Conservation (phyloP, 2,888 invertebrate genomes). For the Drosophila yooni region DNA sequence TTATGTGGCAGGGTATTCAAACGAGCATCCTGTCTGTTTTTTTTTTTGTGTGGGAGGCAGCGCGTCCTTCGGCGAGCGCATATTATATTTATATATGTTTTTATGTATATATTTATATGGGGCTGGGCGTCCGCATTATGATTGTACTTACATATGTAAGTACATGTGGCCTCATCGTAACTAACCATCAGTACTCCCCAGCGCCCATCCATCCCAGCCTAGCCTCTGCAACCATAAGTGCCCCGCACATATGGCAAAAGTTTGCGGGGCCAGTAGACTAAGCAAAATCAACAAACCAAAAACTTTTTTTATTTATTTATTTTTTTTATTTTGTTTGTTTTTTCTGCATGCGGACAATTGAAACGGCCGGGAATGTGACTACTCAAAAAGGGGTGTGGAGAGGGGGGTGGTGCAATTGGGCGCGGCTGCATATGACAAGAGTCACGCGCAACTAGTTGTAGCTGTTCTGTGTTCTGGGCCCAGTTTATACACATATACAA, state of each 20-base stretch:
- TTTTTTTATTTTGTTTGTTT: background rate
- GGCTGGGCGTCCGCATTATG: conserved; percentile 63
- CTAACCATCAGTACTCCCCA: conserved; percentile 45
- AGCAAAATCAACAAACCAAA: conserved; percentile 36
- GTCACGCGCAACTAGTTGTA: conserved; percentile 65
- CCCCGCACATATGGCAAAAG: conserved; percentile 52
- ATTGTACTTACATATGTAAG: conserved; percentile 78
- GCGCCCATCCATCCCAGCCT: conserved; percentile 3
- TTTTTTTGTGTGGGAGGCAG: conserved; percentile 18
- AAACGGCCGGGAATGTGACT: conserved; percentile 30
- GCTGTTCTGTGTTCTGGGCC: conserved; percentile 11
- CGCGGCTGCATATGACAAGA: conserved; percentile 25
- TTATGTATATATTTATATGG: background rate
- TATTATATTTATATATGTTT: conserved; percentile 53
- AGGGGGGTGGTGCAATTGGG: conserved; percentile 13
- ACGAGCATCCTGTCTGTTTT: conserved; percentile 21
- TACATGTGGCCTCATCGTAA: conserved; percentile 39
- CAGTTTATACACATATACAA: conserved; percentile 16
- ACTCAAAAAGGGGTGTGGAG: background rate
- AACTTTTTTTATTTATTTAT: conserved; percentile 5
- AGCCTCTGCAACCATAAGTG: background rate
- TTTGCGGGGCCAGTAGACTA: conserved; percentile 59
- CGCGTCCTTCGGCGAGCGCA: conserved; percentile 45
- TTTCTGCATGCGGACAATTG: conserved; percentile 65
- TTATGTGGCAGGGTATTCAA: background rate